phyloP scores from a whole-genome alignment of 2,113 vertebrate species.

The Indicator maculatus region DNA sequence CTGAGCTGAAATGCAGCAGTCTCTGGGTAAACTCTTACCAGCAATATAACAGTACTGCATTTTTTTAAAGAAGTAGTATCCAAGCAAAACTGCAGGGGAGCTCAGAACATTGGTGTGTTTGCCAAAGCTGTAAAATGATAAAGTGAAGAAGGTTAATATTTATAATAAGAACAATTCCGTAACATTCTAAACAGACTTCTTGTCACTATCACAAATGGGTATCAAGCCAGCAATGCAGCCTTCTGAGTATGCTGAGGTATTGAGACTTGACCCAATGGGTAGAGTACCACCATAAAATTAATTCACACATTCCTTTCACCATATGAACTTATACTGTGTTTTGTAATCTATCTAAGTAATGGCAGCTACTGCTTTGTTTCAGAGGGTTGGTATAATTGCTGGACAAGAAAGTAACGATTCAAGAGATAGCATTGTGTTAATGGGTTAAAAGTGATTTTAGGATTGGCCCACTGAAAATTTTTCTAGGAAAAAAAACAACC shows the following conservation, averaged over 20 bases:
- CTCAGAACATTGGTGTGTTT: background rate
- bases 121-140: background rate
- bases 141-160: background rate
- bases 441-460: background rate
- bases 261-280: background rate
- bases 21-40: background rate
- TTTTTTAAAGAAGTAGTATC: background rate
- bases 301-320: background rate
- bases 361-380: background rate
- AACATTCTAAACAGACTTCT: background rate
- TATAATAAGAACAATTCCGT: background rate
- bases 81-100: background rate
- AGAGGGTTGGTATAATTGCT: background rate
- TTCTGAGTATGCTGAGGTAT: background rate
- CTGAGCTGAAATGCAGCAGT: background rate
- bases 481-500: background rate
- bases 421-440: background rate
- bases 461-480: background rate
- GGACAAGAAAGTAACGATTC: background rate
- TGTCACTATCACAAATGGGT: background rate
- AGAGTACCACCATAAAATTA: background rate
- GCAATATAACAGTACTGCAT: fast-evolving
- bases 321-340: background rate
- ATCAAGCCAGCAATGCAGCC: background rate
- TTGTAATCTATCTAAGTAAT: background rate